A percentile compares a stretch with the other conserved stretches of the same genome.
These are phyloP conservation scores for Rhopalosiphum maidis DNA, from an alignment of 1,140 invertebrate species.

Conservation along the genomic window DNA sequence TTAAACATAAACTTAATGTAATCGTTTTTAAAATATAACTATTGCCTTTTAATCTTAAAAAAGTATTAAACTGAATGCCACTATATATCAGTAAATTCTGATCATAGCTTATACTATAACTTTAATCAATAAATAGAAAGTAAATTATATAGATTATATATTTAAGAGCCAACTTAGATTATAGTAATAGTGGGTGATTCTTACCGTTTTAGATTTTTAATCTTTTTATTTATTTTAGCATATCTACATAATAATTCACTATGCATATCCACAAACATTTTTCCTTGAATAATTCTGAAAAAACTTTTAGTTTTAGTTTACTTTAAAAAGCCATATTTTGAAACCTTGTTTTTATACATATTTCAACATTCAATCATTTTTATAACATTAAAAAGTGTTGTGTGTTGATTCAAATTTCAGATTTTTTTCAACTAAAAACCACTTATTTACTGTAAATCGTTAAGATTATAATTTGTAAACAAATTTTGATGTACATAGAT, in stretches of 20 bases:
- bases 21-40: background rate
- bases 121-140: background rate
- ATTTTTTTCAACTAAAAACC: background rate
- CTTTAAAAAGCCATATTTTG: background rate
- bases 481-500: too few relatives aligned
- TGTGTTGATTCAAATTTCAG: background rate
- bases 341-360: too few relatives aligned
- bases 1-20: background rate
- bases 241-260: background rate
- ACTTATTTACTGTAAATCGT: background rate
- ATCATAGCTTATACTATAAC: background rate
- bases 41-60: background rate
- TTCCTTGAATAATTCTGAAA: too few relatives aligned
- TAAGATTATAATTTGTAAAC: background rate
- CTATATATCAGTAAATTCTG: background rate
- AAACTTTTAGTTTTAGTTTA: background rate
- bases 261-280: too few relatives aligned
- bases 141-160: background rate
- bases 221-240: background rate
- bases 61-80: background rate
- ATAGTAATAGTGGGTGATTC: background rate
- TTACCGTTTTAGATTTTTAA: background rate
- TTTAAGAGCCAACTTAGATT: background rate
- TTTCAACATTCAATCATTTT: background rate
- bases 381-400: background rate